Evolutionary conservation across 2,797 vertebrate species (phyloP), one percentile per base, ranked within the genome.

Genomic region (Cetoscarus ocellatus): DNA sequence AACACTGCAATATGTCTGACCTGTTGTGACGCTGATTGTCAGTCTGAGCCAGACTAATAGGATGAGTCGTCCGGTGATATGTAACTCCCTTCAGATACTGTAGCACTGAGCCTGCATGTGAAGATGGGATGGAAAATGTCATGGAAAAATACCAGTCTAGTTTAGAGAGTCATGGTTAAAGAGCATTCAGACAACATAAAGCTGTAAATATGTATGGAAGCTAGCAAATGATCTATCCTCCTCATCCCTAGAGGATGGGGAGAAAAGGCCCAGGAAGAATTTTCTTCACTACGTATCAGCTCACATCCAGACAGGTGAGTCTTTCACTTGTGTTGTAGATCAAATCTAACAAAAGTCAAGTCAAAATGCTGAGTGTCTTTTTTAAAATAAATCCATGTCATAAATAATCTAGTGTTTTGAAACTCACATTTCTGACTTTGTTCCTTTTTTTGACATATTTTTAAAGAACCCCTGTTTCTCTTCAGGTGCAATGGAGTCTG

Each of bases 401-500:
- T 50, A 17, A 36, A 39, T 44, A 0, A 14, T 17, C 11, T 36
- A 7, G 50, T 7, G 38, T 44, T 61, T 35, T n/a, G 0, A 7
- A 54, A 55, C 17, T 14, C 1, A 13, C 38, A 14, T 39, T 39
- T 39, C 9, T 39, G 7, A 10, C 9, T 39, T 39, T 39, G 36
- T 38, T 38, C 8, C 9, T 1, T 39, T 39, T 39, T 39, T 39
- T 39, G 27, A 27, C 27, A 27, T 27, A 27, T 50, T 51, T 2
- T 40, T 0, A 0, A 53, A n/a, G 42, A 57, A 50, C 19, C 15
- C 18, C 4, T 71, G 11, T 5, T 6, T 56, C 67, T 65, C 49
- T 58, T 38, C 53, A 56, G 43, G 13, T 47, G 40, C 14, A 7
- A 93, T 94, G 90, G 90, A 93, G 82, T 78, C 86, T 58, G 90